A percentile compares a stretch with the other conserved stretches of the same genome.
These are phyloP conservation scores for Megalops cyprinoides DNA, from an alignment of 2,797 vertebrate genomes.

Conservation along the genomic window DNA sequence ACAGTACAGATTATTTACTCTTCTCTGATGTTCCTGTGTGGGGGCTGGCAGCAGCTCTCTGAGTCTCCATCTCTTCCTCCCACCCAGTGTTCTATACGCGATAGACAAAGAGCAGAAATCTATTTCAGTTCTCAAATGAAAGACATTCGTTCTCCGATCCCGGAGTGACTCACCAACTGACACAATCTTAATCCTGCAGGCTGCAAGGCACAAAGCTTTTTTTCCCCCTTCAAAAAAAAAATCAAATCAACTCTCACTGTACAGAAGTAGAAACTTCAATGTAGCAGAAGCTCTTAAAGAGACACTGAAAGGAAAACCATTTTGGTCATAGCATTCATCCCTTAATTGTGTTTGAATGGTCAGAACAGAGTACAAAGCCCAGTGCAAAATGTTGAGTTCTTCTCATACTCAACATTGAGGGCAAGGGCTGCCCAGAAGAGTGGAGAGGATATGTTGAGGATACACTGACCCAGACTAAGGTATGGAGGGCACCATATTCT, in stretches of 20 bases:
- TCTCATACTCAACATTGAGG: no score
- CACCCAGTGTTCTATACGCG: not conserved
- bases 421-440: no score
- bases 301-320: not conserved
- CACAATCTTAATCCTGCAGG: not conserved
- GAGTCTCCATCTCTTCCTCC: not conserved
- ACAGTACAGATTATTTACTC: conserved; percentile 4
- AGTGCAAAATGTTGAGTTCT: no score
- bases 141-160: not conserved
- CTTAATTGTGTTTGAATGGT: not conserved
- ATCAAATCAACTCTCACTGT: not conserved
- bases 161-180: not conserved
- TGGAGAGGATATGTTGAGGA: no score
- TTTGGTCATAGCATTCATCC: not conserved
- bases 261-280: not conserved
- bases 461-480: no score
- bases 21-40: not conserved
- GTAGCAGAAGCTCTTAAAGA: not conserved
- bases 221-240: not conserved
- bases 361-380: no score
- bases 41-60: not conserved
- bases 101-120: not conserved
- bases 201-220: not conserved
- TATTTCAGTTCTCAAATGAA: not conserved
- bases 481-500: no score